phyloP scores from a whole-genome alignment of 2,113 vertebrate species.

The Brachionichthys hirsutus region DNA sequence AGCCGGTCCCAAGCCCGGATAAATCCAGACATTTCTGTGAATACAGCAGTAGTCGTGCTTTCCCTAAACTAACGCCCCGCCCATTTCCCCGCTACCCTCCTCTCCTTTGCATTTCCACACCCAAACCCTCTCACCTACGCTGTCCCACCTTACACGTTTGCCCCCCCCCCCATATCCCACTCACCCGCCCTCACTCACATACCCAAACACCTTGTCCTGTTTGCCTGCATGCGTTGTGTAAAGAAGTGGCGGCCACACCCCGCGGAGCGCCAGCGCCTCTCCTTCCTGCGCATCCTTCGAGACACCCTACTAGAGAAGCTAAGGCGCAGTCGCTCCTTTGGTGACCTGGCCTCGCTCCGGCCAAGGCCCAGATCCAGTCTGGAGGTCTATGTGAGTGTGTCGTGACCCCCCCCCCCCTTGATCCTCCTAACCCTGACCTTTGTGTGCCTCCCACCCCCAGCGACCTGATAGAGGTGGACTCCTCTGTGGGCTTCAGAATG shows the following conservation, averaged over 20 bases:
- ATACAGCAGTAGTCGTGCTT: constrained; percentile 18
- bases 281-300: constrained; percentile 90
- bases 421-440: constrained; percentile 30
- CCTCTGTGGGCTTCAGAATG: constrained; percentile 14
- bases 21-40: constrained; percentile 29
- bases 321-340: constrained; percentile 91
- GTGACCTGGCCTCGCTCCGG: constrained; percentile 92
- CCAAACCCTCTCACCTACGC: constrained; percentile 32
- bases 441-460: constrained; percentile 35
- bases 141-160: constrained; percentile 29
- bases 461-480: constrained; percentile 6
- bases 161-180: constrained; percentile 34
- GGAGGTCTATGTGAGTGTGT: constrained; percentile 94
- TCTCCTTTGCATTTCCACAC: constrained; percentile 36
- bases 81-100: constrained; percentile 50
- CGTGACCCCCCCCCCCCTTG: constrained; percentile 32
- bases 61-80: constrained; percentile 71
- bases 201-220: constrained; percentile 36
- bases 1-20: no score
- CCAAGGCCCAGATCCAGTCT: constrained; percentile 89
- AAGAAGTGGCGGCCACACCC: constrained; percentile 88
- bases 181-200: constrained; percentile 30
- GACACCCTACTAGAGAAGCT: constrained; percentile 94
- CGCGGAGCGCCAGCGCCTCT: constrained; percentile 84
- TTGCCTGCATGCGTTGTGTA: constrained; percentile 62